Percentiles rank a stretch among this genome's conserved stretches.
These are phyloP conservation scores for Andricus curvator DNA, from an alignment of 2,888 invertebrate species.

Conservation along the genomic window DNA sequence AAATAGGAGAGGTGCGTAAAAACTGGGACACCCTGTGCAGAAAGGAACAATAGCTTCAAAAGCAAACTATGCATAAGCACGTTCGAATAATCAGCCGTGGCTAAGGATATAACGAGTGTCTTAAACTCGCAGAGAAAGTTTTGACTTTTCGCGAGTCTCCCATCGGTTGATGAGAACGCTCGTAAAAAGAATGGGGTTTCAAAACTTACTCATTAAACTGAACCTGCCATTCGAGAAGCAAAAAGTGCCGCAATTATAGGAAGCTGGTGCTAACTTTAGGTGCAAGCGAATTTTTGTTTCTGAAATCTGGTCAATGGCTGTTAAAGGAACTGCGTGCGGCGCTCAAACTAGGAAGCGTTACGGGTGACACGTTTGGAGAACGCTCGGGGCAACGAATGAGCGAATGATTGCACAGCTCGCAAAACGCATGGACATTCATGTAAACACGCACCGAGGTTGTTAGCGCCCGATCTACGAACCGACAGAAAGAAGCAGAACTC, in stretches of 20 bases:
- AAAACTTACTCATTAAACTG: background rate
- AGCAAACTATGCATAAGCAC: slow-evolving; percentile 68
- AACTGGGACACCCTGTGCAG: slow-evolving; percentile 33
- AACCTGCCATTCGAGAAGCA: background rate
- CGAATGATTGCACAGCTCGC: slow-evolving; percentile 46
- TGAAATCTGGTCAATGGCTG: background rate
- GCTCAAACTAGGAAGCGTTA: slow-evolving; percentile 51
- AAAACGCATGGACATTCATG: slow-evolving; percentile 57
- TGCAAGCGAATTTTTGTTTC: background rate
- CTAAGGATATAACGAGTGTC: slow-evolving; percentile 67
- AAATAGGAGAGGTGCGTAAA: slow-evolving; percentile 11
- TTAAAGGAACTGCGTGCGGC: slow-evolving; percentile 18
- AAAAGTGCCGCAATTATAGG: background rate
- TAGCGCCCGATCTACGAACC: slow-evolving; percentile 58
- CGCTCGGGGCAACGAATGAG: slow-evolving; percentile 12
- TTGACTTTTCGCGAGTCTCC: slow-evolving; percentile 53
- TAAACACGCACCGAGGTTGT: slow-evolving; percentile 58
- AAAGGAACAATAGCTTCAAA: slow-evolving; percentile 22
- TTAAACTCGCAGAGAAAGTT: slow-evolving; percentile 54
- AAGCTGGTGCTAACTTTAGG: background rate
- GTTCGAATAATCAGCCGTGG: slow-evolving; percentile 69
- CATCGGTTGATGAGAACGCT: slow-evolving; percentile 41
- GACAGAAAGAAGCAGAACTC: slow-evolving; percentile 49
- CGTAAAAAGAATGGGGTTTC: background rate
- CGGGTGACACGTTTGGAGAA: slow-evolving; percentile 23